Evolutionary conservation across 2,888 invertebrate species (phyloP), one percentile per base, ranked within the genome.

Genomic region (Pardosa pseudoannulata): DNA sequence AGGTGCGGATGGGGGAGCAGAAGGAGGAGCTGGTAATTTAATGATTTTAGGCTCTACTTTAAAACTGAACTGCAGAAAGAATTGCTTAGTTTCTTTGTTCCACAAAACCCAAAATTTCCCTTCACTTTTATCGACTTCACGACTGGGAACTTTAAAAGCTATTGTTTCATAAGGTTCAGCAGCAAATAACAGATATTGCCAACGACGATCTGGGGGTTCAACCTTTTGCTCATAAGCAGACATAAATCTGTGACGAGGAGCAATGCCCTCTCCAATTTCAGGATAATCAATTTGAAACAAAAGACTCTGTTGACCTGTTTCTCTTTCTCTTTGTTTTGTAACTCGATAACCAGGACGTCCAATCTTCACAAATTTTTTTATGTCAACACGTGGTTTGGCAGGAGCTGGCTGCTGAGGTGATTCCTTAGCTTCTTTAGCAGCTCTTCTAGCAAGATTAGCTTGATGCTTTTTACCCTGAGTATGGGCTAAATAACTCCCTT

Each of bases 391-490:
- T 0, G 98, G 96, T 91, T 98, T 98, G 90, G 98, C 98, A 0
- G 98, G 98, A 3, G 97, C 97, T 73, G 98, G 93, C 89, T 92
- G 95, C 78, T 96, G 96, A 0, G 99, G 99, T 0, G 98, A 95
- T 92, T 99, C 99, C 91, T 98, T 98, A 0, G 98, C 98, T 92
- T 99, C 99, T 91, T 99, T 99, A 0, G 99, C 99, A 50, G 99
- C 99, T 92, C 99, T 94, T 39, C 99, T 94, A 0, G 99, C 99
- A 89, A 99, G 93, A 92, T 99, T 99, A 2, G 98, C 98, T 91
- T 99, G 99, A 96, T 99, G 99, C 90, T 99, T 99, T 91, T 99
- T 99, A 29, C 99, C 99, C 92, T 99, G 99, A 0, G 99, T 99
- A 91, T 99, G 99, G 5, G 99, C 99, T 91, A 99, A 93, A 91